Evolutionary conservation across 2,888 invertebrate genomes (phyloP).

Genomic region (Cybosia mesomella): DNA sequence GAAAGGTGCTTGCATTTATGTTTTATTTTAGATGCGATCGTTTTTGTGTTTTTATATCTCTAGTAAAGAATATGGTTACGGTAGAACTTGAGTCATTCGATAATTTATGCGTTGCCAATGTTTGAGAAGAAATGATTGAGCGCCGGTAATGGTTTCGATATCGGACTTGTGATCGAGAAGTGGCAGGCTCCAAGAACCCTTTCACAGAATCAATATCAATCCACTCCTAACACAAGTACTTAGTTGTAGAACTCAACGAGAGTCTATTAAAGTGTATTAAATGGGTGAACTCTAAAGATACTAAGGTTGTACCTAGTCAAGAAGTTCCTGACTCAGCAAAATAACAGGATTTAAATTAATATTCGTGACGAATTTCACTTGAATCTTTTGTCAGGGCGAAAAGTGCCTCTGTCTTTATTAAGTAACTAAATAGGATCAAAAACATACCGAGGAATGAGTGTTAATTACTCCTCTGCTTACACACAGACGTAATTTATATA

Average conservation of each 20-base stretch:
- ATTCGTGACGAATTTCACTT: background rate
- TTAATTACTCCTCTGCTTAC: background rate
- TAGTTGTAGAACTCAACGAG: background rate
- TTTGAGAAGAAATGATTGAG: background rate
- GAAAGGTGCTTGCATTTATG: constrained; percentile 21
- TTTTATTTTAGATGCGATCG: constrained; percentile 31
- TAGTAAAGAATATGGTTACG: background rate
- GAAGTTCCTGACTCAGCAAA: background rate
- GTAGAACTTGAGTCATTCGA: background rate
- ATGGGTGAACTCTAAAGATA: background rate
- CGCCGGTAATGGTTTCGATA: background rate
- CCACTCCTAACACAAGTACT: background rate
- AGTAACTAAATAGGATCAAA: background rate
- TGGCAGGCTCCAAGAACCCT: background rate
- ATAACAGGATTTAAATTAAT: background rate
- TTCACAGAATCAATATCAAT: constrained; percentile 3
- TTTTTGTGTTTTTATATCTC: background rate
- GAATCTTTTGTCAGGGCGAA: background rate
- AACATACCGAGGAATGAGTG: background rate
- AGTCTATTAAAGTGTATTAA: constrained; percentile 4
- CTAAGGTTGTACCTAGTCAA: background rate
- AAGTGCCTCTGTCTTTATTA: background rate
- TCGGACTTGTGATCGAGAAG: background rate
- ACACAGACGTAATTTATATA: background rate
- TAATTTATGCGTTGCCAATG: background rate